Conservation (phyloP, 1,140 invertebrate species). For the Helicoverpa zea region DNA sequence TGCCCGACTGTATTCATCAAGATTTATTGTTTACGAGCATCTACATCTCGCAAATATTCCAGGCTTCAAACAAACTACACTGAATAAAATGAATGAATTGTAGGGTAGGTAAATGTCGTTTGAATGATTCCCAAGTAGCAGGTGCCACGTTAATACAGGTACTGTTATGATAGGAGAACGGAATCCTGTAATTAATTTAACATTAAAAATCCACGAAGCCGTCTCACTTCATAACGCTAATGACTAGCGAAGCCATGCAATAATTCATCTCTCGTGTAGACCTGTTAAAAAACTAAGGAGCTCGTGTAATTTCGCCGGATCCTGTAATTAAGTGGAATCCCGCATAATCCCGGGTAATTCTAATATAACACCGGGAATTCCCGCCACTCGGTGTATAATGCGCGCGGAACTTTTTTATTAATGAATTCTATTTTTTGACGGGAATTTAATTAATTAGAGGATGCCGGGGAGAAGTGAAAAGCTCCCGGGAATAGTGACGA, state of each 20-base stretch:
- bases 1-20: not conserved
- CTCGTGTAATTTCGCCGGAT: slow-evolving; percentile 48
- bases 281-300: slow-evolving; percentile 48
- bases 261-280: slow-evolving; percentile 41
- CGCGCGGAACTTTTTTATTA: slow-evolving; percentile 55
- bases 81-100: too few relatives aligned
- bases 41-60: not conserved
- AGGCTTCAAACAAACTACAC: too few relatives aligned
- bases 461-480: slow-evolving; percentile 17
- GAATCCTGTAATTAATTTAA: slow-evolving; percentile 13
- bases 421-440: slow-evolving; percentile 59
- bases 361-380: slow-evolving; percentile 58
- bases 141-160: not conserved
- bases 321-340: slow-evolving; percentile 59
- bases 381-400: slow-evolving; percentile 47
- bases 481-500: not conserved
- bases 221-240: slow-evolving; percentile 5
- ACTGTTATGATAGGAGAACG: not conserved
- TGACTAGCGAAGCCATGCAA: slow-evolving; percentile 29
- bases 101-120: not conserved
- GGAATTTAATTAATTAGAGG: slow-evolving; percentile 59
- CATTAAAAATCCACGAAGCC: not conserved
- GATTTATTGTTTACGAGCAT: not conserved
- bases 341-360: slow-evolving; percentile 59
- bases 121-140: not conserved